Evolutionary conservation across 2,797 vertebrate species (phyloP), one percentile per base, ranked within the genome.

Genomic region (Hyperoplus lanceolatus): DNA sequence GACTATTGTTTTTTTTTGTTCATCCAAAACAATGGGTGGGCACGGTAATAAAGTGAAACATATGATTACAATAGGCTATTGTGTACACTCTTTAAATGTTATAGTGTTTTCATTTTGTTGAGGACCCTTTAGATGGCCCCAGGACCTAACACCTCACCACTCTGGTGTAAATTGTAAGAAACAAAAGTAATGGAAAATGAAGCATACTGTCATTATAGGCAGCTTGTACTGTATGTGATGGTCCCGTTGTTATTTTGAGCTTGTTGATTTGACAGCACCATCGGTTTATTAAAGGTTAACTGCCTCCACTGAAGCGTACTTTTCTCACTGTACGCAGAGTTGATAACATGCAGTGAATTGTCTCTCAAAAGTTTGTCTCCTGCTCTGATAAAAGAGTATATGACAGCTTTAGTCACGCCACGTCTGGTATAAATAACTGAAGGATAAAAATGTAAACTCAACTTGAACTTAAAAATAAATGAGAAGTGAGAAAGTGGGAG

Each of bases 251-350:
- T 94, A 86, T 90, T 90, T 90, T 54, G 77, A 89, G 86, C 94
- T 95, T 95, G 95, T 96, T 95, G 95, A 96, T 96, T 96, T 96
- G 93, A 93, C 92, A 92, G 93, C 91, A 90, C 94, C 96, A 95
- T 96, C 95, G 97, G 96, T 95, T 96, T 96, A 96, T 96, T 96
- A 96, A 96, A 97, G 96, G 96, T 97, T 96, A 96, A 95, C 95
- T 95, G 95, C 96, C 95, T 96, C 94, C 92, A 94, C 93, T 70
- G 93, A 94, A 96, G 95, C 93, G 91, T 94, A 82, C 75, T 91
- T 93, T 95, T 94, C 90, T 95, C 94, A 95, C 90, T 21, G 53
- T 84, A 63, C 67, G 93, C 91, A 38, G 79, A 89, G 72, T 89
- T 82, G 75, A 73, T 55, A 80, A 59, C 82, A 82, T 56, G 72